A percentile compares a stretch with the other conserved stretches of the same genome.
These are phyloP conservation scores for Aphidoletes aphidimyza DNA, from an alignment of 2,888 invertebrate genomes.

Conservation along the genomic window DNA sequence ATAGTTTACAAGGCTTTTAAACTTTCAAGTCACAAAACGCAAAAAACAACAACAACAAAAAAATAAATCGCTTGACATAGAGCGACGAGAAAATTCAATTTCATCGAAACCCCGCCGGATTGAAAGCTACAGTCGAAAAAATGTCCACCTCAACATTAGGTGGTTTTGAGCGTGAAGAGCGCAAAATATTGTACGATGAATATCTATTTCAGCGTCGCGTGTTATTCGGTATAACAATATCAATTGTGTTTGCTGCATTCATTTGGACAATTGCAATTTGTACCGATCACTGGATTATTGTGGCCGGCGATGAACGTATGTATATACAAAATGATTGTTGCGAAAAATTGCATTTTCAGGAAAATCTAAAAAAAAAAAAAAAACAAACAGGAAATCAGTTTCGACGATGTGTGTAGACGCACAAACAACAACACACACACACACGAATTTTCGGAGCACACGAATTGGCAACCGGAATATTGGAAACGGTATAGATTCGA, in stretches of 20 bases:
- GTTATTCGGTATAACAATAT: slow-evolving; percentile 76
- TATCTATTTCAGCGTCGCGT: slow-evolving; percentile 77
- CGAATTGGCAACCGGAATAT: neutral
- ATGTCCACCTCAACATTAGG: slow-evolving; percentile 75
- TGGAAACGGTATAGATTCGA: neutral
- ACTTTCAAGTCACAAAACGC: neutral
- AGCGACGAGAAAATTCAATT: neutral
- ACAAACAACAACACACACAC: neutral
- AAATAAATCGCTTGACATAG: neutral
- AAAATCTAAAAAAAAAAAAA: too few relatives aligned
- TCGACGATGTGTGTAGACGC: too few relatives aligned
- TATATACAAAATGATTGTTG: neutral
- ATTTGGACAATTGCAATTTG: slow-evolving; percentile 80
- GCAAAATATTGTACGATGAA: slow-evolving; percentile 71
- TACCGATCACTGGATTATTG: slow-evolving; percentile 79
- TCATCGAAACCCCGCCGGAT: too few relatives aligned
- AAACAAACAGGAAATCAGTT: neutral
- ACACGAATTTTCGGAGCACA: neutral
- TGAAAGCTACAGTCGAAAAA: slow-evolving; percentile 56
- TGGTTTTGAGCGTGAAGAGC: slow-evolving; percentile 65
- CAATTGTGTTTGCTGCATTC: slow-evolving; percentile 74
- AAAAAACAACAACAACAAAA: neutral
- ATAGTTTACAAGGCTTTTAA: neutral
- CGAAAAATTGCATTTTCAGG: too few relatives aligned
- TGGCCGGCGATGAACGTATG: slow-evolving; percentile 65